Percentiles rank a stretch among this genome's conserved stretches.
Evolutionary conservation across 1,140 invertebrate genomes (phyloP).

Genomic region (Whitmania pigra): DNA sequence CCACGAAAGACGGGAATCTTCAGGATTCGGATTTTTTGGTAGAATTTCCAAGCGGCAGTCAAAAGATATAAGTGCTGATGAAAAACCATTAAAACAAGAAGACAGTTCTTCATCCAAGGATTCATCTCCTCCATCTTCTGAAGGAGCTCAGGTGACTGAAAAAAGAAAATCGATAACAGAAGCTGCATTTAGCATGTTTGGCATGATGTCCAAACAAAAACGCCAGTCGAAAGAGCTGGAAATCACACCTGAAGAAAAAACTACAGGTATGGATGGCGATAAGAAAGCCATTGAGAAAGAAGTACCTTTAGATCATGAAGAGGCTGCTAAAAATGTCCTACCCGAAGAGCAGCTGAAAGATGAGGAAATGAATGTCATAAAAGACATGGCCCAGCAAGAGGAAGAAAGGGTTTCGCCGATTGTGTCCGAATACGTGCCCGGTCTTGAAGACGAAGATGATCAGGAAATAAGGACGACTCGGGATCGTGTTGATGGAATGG

Average conservation of each 20-base stretch:
- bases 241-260: background rate
- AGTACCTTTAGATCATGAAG: too few relatives aligned
- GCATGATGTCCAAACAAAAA: conserved; percentile 7
- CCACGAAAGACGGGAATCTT: background rate
- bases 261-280: background rate
- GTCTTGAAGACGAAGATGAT: too few relatives aligned
- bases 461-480: too few relatives aligned
- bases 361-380: too few relatives aligned
- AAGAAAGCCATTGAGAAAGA: background rate
- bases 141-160: background rate
- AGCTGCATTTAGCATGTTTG: background rate
- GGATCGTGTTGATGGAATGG: too few relatives aligned
- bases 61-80: background rate
- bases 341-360: too few relatives aligned
- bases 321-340: too few relatives aligned
- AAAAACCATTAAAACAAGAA: background rate
- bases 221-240: background rate
- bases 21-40: background rate
- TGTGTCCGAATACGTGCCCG: too few relatives aligned
- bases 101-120: background rate
- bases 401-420: too few relatives aligned
- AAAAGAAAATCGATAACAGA: conserved; percentile 1
- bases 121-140: background rate
- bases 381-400: too few relatives aligned
- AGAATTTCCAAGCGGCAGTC: conserved; percentile 4